Evolutionary conservation across 2,797 vertebrate genomes (phyloP).

Genomic region (Mionectes olivaceus): DNA sequence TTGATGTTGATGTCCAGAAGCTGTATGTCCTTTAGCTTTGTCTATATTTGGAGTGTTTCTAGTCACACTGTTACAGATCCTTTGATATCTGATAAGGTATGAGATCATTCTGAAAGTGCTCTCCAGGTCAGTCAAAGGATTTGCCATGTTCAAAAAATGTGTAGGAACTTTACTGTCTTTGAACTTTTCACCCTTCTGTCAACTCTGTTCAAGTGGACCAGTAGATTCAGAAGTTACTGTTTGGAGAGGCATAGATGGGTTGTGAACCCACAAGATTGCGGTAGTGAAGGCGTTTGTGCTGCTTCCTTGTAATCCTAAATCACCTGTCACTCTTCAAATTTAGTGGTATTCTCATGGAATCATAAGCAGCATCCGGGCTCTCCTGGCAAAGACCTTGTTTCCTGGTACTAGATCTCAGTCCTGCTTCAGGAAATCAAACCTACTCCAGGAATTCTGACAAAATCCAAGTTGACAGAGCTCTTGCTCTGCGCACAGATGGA

Average conservation of each 20-base stretch:
- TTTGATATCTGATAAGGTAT: not conserved
- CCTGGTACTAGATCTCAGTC: not conserved
- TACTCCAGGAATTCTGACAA: not conserved
- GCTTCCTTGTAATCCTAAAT: not conserved
- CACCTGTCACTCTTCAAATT: not conserved
- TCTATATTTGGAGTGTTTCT: not conserved
- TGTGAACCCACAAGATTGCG: not conserved
- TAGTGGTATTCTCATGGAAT: not conserved
- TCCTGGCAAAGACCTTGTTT: not conserved
- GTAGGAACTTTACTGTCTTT: not conserved
- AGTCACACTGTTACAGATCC: not conserved
- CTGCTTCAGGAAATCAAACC: not conserved
- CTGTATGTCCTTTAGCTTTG: not conserved
- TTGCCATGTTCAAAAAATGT: not conserved
- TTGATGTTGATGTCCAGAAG: not conserved
- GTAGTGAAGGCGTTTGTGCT: not conserved
- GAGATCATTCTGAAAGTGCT: not conserved
- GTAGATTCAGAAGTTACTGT: not conserved
- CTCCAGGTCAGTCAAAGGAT: not conserved
- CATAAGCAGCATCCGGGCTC: not conserved
- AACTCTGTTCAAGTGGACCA: not conserved
- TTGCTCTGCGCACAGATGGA: not conserved
- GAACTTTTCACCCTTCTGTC: not conserved
- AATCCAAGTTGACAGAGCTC: not conserved
- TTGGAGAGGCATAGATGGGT: not conserved